Percentiles rank a stretch among this genome's conserved stretches.
Evolutionary conservation across 2,113 vertebrate genomes (phyloP).

Genomic region (Phoenicopterus ruber): DNA sequence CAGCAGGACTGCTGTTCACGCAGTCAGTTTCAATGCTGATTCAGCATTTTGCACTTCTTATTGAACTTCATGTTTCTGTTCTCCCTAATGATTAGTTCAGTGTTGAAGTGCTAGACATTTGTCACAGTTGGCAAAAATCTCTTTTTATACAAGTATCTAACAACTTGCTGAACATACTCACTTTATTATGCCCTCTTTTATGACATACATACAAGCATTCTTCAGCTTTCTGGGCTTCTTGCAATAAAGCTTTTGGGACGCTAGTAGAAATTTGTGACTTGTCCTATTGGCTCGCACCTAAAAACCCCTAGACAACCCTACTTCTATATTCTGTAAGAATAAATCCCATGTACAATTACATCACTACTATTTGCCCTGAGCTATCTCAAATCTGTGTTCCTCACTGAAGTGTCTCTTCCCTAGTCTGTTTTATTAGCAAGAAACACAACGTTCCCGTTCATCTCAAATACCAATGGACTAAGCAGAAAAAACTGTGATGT

Average conservation of each 20-base stretch:
- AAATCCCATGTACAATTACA: neutral
- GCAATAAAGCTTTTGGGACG: neutral
- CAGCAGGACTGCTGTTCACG: neutral
- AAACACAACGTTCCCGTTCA: neutral
- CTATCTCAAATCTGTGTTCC: neutral
- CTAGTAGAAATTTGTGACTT: neutral
- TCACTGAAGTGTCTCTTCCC: neutral
- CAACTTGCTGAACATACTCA: neutral
- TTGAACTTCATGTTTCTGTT: neutral
- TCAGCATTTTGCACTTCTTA: neutral
- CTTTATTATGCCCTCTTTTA: neutral
- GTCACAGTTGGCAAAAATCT: neutral
- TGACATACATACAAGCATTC: neutral
- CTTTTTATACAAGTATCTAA: neutral
- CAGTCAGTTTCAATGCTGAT: neutral
- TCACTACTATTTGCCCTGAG: neutral
- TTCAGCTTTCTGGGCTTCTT: neutral
- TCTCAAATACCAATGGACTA: neutral
- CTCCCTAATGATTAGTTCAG: neutral
- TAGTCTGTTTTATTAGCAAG: neutral
- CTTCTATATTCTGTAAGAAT: neutral
- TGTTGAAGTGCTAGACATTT: neutral
- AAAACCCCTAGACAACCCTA: neutral
- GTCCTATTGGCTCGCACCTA: neutral
- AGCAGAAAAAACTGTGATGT: neutral